These are phyloP conservation scores for Macrobrachium nipponense DNA, from an alignment of 1,140 invertebrate species.

Conservation along the genomic window DNA sequence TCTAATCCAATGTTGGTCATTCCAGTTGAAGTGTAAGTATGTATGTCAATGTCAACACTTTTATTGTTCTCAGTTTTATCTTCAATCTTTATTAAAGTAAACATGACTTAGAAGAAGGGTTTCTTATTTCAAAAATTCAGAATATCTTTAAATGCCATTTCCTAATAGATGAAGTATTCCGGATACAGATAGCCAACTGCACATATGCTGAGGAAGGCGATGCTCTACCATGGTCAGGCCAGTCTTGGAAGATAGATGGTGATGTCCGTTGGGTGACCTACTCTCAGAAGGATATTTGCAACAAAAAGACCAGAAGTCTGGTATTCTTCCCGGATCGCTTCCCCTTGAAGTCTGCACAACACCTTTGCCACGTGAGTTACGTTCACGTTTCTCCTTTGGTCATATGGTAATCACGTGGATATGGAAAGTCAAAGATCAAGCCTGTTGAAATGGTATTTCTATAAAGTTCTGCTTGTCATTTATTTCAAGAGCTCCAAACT, in stretches of 20 bases:
- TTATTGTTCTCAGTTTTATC: too few relatives aligned
- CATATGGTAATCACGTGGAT: too few relatives aligned
- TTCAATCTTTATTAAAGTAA: too few relatives aligned
- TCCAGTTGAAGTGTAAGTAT: too few relatives aligned
- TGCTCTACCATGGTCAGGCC: conserved; percentile 49
- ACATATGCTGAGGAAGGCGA: conserved; percentile 25
- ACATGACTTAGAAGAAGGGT: too few relatives aligned
- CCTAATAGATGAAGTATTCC: not conserved
- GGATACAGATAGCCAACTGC: conserved; percentile 43
- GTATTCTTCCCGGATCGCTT: conserved; percentile 47
- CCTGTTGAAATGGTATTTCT: too few relatives aligned
- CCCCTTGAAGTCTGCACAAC: conserved; percentile 3
- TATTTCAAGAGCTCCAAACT: too few relatives aligned
- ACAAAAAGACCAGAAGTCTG: not conserved
- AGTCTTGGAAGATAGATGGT: conserved; percentile 51
- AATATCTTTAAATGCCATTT: not conserved
- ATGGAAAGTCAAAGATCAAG: too few relatives aligned
- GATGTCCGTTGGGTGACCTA: conserved; percentile 34
- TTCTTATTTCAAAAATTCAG: too few relatives aligned
- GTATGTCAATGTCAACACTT: too few relatives aligned
- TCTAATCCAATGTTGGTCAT: too few relatives aligned
- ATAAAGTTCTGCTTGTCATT: too few relatives aligned
- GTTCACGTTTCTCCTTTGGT: not conserved
- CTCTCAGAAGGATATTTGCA: conserved; percentile 30
- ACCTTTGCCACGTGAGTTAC: conserved; percentile 48